Percentiles rank a stretch among this genome's conserved stretches.
phyloP scores from a whole-genome alignment of 2,797 vertebrate species.

The Ctenopoma multispine region DNA sequence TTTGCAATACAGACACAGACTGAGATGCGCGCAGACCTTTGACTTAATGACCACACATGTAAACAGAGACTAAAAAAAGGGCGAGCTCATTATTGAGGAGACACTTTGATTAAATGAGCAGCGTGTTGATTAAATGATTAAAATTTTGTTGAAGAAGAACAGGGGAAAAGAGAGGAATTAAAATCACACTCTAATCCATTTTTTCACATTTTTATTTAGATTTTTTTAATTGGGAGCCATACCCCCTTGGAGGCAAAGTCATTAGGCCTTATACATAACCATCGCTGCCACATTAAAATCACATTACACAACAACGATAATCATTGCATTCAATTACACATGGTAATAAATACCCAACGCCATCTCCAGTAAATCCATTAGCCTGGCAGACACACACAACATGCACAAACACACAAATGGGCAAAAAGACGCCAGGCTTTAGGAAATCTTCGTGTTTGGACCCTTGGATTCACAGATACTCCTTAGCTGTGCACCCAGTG shows the following conservation, averaged over 20 bases:
- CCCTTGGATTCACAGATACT: constrained; percentile 47
- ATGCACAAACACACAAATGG: constrained; percentile 55
- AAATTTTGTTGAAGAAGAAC: constrained; percentile 71
- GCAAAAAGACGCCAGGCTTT: constrained; percentile 56
- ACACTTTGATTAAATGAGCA: constrained; percentile 70
- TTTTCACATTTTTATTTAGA: constrained; percentile 65
- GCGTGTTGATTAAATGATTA: constrained; percentile 78
- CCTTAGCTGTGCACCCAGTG: constrained; percentile 23
- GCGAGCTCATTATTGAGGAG: constrained; percentile 74
- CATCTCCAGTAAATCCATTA: constrained; percentile 89
- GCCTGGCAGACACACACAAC: constrained; percentile 72
- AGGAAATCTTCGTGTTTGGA: constrained; percentile 59
- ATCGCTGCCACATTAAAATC: constrained; percentile 89
- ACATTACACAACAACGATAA: constrained; percentile 90
- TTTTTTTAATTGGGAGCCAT: constrained; percentile 74
- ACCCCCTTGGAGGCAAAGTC: constrained; percentile 85
- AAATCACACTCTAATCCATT: constrained; percentile 67
- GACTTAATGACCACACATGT: constrained; percentile 65
- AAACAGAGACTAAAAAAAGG: constrained; percentile 79
- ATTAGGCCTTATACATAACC: constrained; percentile 89
- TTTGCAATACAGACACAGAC: constrained; percentile 57
- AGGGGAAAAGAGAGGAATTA: constrained; percentile 60
- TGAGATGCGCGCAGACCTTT: constrained; percentile 59
- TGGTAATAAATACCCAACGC: constrained; percentile 87
- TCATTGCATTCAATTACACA: constrained; percentile 90